phyloP scores from a whole-genome alignment of 1,140 invertebrate genomes.

The Ptiloglossa arizonensis region DNA sequence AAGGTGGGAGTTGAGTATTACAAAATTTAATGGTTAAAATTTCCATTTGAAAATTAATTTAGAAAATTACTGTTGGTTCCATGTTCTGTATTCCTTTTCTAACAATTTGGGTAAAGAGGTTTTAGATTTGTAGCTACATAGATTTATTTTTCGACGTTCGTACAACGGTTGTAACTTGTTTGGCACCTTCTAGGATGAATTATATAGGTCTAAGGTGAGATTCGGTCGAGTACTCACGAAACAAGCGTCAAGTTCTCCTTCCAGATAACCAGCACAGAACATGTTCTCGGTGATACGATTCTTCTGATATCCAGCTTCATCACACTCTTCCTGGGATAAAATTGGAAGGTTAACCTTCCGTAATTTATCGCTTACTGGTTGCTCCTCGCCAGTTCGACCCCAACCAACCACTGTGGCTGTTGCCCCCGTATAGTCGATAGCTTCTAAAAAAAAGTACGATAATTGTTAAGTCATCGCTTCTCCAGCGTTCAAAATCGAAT shows the following conservation, averaged over 20 bases:
- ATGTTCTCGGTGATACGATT: conserved; percentile 87
- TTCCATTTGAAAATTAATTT: too few relatives aligned
- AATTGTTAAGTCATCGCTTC: background rate
- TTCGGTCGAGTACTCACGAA: conserved; percentile 81
- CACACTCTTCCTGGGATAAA: conserved; percentile 83
- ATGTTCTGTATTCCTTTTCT: too few relatives aligned
- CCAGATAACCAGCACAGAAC: conserved; percentile 89
- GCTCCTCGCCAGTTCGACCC: conserved; percentile 87
- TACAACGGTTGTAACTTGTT: too few relatives aligned
- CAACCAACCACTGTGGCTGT: conserved; percentile 89
- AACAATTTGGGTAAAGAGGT: too few relatives aligned
- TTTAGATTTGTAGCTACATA: too few relatives aligned
- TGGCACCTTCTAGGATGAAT: background rate
- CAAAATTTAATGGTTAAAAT: too few relatives aligned
- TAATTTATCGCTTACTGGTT: conserved; percentile 84
- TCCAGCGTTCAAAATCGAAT: background rate
- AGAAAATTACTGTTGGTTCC: too few relatives aligned
- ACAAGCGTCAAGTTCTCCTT: conserved; percentile 88
- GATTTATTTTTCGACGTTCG: too few relatives aligned
- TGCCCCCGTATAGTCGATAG: conserved; percentile 83
- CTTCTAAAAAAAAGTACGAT: conserved; percentile 74
- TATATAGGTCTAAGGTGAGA: background rate
- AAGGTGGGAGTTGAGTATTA: too few relatives aligned
- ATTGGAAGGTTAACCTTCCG: conserved; percentile 84
- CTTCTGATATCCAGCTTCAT: conserved; percentile 81